Base-by-base conservation (phyloP, 2,888 invertebrate species). In the Monoplex corrugatus region DNA sequence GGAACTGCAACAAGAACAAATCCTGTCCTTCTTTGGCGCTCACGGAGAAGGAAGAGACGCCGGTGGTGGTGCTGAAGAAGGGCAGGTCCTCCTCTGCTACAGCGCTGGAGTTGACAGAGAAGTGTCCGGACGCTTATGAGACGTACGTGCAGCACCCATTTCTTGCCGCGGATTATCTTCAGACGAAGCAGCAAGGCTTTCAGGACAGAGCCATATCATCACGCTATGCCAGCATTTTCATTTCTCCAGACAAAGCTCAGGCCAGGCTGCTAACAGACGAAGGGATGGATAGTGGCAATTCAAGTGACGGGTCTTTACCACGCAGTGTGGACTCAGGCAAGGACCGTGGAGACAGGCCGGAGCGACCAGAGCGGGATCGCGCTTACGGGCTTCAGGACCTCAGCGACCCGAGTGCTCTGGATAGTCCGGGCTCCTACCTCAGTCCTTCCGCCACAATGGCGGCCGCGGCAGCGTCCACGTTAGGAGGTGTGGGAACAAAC, bases 41-140 rank as follows among this genome's bases (percentile, higher is more conserved):
- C 57, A 92, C 94, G n/a, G 95, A 95, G 88, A 93, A 92, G 87
- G 95, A 94, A 10, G 94, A 94, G 35, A 93, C 93, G 19, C 95
- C 95, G 2, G 94, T 96, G 40, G 95, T 95, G 50, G 95, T 96
- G 43, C 91, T 95, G 23, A 95, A 95, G 88, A 94, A 95, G 87
- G 94, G 94, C 45, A 91, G 95, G 13, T 94, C 95, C 8, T 94
- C 93, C 87, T 95, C 95, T 3, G 94, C 94, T 44, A 93, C 94
- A 13, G 94, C 95, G 32, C 89, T 94, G 32, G 95, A 95, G 89
- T 93, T 95, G 93, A 95, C 95, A 2, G 95, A 95, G 86, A 95
- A 94, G 89, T 93, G 94, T 57, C 94, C 94, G 2, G 94, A 94
- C 89, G 94, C 94, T 88, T 94, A 93, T 86, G 93, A 90, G 86